Evolutionary conservation across 2,113 vertebrate genomes (phyloP), one percentile per base, ranked within the genome.

Genomic region (Dascyllus trimaculatus): DNA sequence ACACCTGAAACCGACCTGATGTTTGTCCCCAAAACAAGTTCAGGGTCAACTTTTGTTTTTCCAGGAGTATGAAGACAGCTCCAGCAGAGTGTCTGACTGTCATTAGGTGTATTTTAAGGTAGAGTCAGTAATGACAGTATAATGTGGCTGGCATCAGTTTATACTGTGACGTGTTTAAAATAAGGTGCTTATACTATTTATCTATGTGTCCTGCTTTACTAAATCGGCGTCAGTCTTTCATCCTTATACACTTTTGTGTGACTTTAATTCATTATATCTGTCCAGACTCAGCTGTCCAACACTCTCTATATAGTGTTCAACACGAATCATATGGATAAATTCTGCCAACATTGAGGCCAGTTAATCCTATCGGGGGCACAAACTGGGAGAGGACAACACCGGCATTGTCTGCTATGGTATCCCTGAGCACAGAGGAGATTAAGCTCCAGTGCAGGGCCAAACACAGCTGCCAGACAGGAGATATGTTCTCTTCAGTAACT

Each of bases 331-430:
- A 66, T 48, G 35, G 71, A 82, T 83, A 32, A 32, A 82, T 53
- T 48, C 63, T 63, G 8, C 69, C 56, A 40, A 22, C 11, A 32
- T 57, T 71, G 26, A 66, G 59, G 63, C 15, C 38, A 22, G 54
- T 4, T 75, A 70, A 81, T 85, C 80, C 78, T 29, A 70, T 29
- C 1, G 1, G 57, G 60, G 71, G 35, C 24, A 29, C 71, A 43
- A 13, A 70, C 38, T 22, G 62, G 38, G 79, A 57, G 54, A 61
- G 21, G 8, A 14, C 3, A 72, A 53, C 35, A 61, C 17, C 24
- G 60, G 22, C 51, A 81, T 81, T 78, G 78, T 84, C 74, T 59
- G 21, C 59, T 35, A 21, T 77, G 64, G 51, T 53, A 67, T 82
- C 65, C 22, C 62, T 24, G n/a, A 29, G 40, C 71, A 53, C 14